These are phyloP conservation scores for Vicugna pacos DNA, from an alignment of 2,113 vertebrate species.

Conservation along the genomic window DNA sequence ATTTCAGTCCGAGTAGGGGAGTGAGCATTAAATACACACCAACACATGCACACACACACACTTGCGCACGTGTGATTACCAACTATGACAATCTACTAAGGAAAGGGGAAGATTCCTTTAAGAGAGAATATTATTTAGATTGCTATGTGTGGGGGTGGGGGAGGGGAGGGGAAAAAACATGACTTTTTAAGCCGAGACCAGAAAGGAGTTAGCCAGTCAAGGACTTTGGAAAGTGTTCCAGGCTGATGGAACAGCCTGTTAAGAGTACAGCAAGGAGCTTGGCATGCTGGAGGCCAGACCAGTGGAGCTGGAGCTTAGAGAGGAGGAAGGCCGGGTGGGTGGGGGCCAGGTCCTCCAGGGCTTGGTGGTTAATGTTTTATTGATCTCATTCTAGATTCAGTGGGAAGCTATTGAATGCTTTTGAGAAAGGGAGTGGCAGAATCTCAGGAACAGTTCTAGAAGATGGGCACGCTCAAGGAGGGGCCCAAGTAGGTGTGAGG, in stretches of 20 bases:
- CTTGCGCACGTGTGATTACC: background rate
- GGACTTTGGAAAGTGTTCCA: background rate
- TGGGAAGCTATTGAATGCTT: background rate
- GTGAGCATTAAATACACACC: background rate
- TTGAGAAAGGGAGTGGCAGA: constrained; percentile 5
- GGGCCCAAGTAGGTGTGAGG: background rate
- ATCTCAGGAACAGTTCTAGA: background rate
- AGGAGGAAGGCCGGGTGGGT: background rate
- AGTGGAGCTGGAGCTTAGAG: background rate
- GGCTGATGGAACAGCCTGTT: too few relatives aligned
- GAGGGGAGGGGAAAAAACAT: background rate
- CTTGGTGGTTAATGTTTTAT: background rate
- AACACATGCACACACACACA: background rate
- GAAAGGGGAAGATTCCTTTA: background rate
- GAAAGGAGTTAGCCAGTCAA: background rate
- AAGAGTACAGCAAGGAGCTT: background rate
- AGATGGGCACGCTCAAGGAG: background rate
- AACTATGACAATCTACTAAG: background rate
- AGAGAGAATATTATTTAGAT: background rate
- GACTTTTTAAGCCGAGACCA: background rate
- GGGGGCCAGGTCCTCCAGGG: background rate
- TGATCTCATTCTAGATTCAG: background rate
- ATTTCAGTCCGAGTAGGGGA: background rate
- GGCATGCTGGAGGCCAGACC: background rate
- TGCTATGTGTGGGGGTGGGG: too few relatives aligned